Evolutionary conservation across 1,140 invertebrate species (phyloP).

Genomic region (Calliopsis andreniformis): DNA sequence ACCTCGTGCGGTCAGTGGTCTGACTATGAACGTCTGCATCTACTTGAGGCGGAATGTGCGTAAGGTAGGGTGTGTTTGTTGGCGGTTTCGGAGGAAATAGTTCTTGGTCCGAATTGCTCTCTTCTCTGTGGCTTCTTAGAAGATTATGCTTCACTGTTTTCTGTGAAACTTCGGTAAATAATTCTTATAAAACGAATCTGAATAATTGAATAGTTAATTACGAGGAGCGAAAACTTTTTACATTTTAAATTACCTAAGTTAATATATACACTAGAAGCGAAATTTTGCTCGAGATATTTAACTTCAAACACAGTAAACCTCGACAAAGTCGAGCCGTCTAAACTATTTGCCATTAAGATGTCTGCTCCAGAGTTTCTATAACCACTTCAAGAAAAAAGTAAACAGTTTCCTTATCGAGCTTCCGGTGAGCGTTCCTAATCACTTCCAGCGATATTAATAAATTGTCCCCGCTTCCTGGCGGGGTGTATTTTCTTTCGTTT

Average conservation of each 20-base stretch:
- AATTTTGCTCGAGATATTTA: no score
- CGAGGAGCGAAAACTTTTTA: no score
- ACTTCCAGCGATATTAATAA: conserved; percentile 59
- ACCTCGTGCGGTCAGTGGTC: not conserved
- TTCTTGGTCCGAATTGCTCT: no score
- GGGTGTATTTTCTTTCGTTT: conserved; percentile 48
- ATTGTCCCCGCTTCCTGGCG: conserved; percentile 37
- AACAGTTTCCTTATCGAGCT: conserved; percentile 29
- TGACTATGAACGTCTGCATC: not conserved
- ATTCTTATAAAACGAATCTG: no score
- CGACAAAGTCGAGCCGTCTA: no score
- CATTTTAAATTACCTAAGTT: no score
- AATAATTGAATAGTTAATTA: no score
- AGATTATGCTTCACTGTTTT: no score
- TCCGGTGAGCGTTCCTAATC: conserved; percentile 34
- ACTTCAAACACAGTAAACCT: not conserved
- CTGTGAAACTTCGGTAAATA: no score
- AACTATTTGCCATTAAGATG: conserved; percentile 14
- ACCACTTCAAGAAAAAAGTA: conserved; percentile 10
- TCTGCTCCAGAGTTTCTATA: conserved; percentile 25
- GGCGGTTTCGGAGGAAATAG: not conserved
- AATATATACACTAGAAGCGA: no score
- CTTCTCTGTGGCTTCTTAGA: no score
- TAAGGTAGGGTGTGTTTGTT: no score
- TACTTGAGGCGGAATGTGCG: not conserved